phyloP scores from a whole-genome alignment of 2,888 invertebrate species.

The Lasioglossum marginatum region DNA sequence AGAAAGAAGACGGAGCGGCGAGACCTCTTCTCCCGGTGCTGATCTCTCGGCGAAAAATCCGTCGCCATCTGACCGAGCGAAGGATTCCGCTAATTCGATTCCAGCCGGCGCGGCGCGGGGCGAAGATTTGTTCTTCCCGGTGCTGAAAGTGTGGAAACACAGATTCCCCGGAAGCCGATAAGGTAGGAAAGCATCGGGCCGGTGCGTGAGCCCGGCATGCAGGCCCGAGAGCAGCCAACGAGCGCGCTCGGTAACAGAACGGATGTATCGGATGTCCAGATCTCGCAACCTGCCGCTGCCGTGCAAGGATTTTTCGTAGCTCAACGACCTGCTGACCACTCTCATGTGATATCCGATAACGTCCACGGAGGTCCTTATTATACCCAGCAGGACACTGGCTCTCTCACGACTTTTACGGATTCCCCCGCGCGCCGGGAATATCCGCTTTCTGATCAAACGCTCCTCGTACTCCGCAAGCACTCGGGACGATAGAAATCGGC shows the following conservation, averaged over 20 bases:
- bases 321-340: conserved; percentile 65
- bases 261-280: conserved; percentile 76
- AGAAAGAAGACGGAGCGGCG: conserved; percentile 11
- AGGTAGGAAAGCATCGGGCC: conserved; percentile 42
- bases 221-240: conserved; percentile 45
- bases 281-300: conserved; percentile 68
- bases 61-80: conserved; percentile 16
- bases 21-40: background rate
- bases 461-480: conserved; percentile 11
- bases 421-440: conserved; percentile 63
- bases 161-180: conserved; percentile 48
- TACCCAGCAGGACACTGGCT: conserved; percentile 64
- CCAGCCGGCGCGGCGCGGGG: background rate
- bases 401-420: conserved; percentile 76
- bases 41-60: conserved; percentile 16
- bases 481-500: background rate
- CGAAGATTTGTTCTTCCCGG: conserved; percentile 8
- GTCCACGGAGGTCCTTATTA: conserved; percentile 78
- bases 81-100: conserved; percentile 34
- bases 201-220: conserved; percentile 66
- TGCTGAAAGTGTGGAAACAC: conserved; percentile 31
- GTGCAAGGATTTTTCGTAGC: conserved; percentile 71
- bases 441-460: conserved; percentile 56
- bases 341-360: conserved; percentile 77
- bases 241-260: conserved; percentile 60